Evolutionary conservation across 1,140 invertebrate genomes (phyloP), one percentile per base, ranked within the genome.

Genomic region (Diprion similis): DNA sequence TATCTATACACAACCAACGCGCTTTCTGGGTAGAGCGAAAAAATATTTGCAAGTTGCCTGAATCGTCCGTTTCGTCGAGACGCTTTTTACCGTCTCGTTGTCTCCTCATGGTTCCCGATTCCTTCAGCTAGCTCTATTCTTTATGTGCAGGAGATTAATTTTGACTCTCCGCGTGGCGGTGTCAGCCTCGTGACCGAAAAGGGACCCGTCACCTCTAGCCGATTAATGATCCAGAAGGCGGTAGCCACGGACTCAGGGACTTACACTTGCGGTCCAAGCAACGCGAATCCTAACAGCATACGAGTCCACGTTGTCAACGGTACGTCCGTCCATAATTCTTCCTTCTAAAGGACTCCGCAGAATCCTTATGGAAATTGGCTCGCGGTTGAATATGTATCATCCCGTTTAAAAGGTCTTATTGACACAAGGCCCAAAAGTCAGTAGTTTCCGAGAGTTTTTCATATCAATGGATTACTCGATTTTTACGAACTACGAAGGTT

Each of bases 221-320:
- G 94, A 65, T 89, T 96, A 17, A 89, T 95, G 65, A 94, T 96
- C 71, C 94, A 94, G 81, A 92, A 94, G 81, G 93, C 93, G n/a
- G 90, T 91, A 65, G 91, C 91, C 18, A 85, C 89, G 47, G 93
- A 95, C 80, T 94, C 94, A 0, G 95, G 94, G 15, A 86, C 92
- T 48, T 94, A 94, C 82, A 93, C 91, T 6, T 96, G 95, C 85
- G 89, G 92, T 24, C 95, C 95, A 17, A 94, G 93, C 78, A 96
- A 96, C 84, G 94, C 94, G 65, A 93, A 94, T 75, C 89, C 93
- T 2, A 91, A 92, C 68, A 91, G 90, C 73, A 92, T 95, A 24
- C 90, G 93, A 76, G 94, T 96, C 68, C 94, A 95, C 82, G 94
- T 96, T 77, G 89, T 96, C 73, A 94, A 95, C 86, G 95, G 95